Conservation (phyloP, 2,113 vertebrate genomes). For the Synodontis membranacea region DNA sequence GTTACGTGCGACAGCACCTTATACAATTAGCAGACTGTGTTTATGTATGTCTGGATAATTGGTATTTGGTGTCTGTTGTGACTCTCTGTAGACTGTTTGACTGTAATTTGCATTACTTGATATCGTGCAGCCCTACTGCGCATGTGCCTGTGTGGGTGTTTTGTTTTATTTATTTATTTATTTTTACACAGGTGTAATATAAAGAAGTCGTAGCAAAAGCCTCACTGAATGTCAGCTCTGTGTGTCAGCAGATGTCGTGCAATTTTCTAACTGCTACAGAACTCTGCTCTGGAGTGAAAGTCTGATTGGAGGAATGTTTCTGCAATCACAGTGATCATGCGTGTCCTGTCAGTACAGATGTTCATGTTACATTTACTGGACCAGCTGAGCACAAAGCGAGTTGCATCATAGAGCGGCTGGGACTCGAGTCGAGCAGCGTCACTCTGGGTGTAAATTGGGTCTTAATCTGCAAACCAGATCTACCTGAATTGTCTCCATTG, state of each 20-base stretch:
- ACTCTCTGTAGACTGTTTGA: no score
- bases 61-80: no score
- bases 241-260: background rate
- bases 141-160: no score
- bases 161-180: no score
- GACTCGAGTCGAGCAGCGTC: background rate
- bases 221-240: background rate
- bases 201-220: background rate
- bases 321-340: background rate
- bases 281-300: background rate
- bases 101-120: no score
- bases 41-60: no score
- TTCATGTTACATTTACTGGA: background rate
- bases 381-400: background rate
- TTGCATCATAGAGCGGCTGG: background rate
- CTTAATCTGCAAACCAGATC: background rate
- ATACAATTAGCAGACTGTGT: no score
- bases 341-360: background rate
- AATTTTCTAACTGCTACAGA: background rate
- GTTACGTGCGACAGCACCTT: no score
- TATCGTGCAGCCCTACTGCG: no score
- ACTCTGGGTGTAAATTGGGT: background rate
- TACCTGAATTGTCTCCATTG: background rate
- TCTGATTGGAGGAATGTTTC: background rate
- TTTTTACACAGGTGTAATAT: background rate